Evolutionary conservation across 92 coral and sea anemone species (phyloP).

Genomic region (Siderastrea radians): DNA sequence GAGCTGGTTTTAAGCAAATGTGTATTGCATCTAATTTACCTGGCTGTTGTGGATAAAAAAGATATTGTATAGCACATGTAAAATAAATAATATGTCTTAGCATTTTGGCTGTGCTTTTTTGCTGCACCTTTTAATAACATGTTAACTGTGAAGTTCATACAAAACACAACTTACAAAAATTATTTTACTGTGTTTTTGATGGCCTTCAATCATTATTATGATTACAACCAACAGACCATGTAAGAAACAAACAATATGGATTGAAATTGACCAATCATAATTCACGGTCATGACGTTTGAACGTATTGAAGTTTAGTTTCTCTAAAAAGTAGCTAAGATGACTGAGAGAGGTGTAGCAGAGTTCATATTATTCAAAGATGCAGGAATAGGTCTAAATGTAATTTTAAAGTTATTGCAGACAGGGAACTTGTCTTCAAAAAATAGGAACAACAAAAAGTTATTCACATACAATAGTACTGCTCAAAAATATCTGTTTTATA

Average conservation of each 20-base stretch:
- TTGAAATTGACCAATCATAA: background rate
- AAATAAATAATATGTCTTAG: too few species aligned
- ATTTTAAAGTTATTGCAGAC: conserved; percentile 5
- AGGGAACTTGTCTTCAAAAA: background rate
- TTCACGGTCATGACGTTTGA: background rate
- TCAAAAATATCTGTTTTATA: background rate
- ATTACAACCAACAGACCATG: background rate
- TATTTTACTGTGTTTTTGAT: too few species aligned
- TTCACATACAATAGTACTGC: background rate
- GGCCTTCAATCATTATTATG: too few species aligned
- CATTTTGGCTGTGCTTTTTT: too few species aligned
- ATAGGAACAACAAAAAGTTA: too few species aligned
- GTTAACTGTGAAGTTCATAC: too few species aligned
- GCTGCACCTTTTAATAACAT: too few species aligned
- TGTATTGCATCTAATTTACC: conserved; percentile 2
- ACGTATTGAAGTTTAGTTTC: background rate
- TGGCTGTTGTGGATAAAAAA: too few species aligned
- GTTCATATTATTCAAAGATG: background rate
- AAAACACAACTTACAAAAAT: too few species aligned
- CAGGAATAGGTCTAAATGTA: conserved; percentile 8
- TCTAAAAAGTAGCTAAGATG: conserved; percentile 13
- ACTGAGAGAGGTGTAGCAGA: conserved; percentile 10
- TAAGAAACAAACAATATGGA: background rate
- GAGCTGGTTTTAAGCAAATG: conserved; percentile 15
- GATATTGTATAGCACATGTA: too few species aligned